phyloP scores from a whole-genome alignment of 2,888 invertebrate genomes.

The Drosophila antonietae region DNA sequence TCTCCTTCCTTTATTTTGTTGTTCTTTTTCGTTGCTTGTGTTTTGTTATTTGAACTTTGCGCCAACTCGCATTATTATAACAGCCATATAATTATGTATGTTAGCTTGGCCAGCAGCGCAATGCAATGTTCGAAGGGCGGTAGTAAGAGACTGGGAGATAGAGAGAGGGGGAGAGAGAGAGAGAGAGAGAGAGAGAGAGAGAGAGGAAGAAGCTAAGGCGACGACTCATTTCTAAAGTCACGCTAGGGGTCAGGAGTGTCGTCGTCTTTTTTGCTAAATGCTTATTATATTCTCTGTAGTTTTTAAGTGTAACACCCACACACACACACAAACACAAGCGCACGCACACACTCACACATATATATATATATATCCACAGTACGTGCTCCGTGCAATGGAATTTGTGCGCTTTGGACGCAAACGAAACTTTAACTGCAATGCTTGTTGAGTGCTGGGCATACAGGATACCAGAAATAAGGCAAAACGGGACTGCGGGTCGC shows the following conservation, averaged over 20 bases:
- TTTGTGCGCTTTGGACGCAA: constrained; percentile 56
- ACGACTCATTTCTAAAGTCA: neutral
- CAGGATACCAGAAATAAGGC: constrained; percentile 4
- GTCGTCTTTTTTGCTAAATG: constrained; percentile 53
- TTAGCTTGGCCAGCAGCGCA: constrained; percentile 53
- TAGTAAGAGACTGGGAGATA: neutral
- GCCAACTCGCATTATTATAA: constrained; percentile 75
- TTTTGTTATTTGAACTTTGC: constrained; percentile 58
- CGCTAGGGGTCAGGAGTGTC: constrained; percentile 8
- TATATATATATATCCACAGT: constrained; percentile 19
- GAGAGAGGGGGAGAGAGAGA: neutral
- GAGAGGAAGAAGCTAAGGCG: neutral
- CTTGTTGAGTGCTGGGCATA: neutral
- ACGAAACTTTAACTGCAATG: constrained; percentile 61
- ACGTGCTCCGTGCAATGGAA: constrained; percentile 74
- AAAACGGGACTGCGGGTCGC: neutral
- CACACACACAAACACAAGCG: neutral
- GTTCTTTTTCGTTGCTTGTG: neutral
- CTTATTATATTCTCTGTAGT: constrained; percentile 70
- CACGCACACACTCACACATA: neutral
- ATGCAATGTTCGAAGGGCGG: constrained; percentile 29
- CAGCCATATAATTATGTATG: constrained; percentile 76
- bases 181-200: no score
- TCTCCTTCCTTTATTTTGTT: neutral
- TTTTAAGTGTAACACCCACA: constrained; percentile 55